Evolutionary conservation across 2,797 vertebrate genomes (phyloP).

Genomic region (Siniperca undulata): DNA sequence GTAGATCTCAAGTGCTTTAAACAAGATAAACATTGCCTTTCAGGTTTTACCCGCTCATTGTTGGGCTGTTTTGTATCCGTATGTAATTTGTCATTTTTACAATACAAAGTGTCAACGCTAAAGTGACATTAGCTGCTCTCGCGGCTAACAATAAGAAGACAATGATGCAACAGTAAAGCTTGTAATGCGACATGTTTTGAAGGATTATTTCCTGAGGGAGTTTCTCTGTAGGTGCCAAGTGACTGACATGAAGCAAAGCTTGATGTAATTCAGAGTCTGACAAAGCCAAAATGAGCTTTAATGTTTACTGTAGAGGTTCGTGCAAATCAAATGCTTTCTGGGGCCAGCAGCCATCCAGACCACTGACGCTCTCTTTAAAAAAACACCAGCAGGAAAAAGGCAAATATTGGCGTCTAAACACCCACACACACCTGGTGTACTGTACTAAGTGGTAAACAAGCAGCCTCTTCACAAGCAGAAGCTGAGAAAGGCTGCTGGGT

Average conservation of each 20-base stretch:
- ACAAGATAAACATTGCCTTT: conserved; percentile 4
- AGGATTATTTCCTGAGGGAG: conserved; percentile 5
- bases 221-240: conserved; percentile 7
- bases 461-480: conserved; percentile 28
- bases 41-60: not conserved
- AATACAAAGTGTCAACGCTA: conserved; percentile 4
- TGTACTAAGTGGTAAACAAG: conserved; percentile 52
- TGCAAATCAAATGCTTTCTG: not conserved
- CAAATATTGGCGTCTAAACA: conserved; percentile 43
- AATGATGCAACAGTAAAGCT: conserved; percentile 11
- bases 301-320: not conserved
- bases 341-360: conserved; percentile 12
- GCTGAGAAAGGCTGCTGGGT: conserved; percentile 17
- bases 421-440: conserved; percentile 55
- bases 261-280: too few relatives aligned
- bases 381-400: conserved; percentile 27
- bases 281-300: not conserved
- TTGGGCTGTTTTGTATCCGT: not conserved
- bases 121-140: conserved; percentile 14
- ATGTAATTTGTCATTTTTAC: conserved; percentile 32
- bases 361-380: conserved; percentile 10
- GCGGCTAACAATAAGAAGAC: not conserved
- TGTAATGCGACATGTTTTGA: conserved; percentile 4
- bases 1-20: conserved; percentile 3
- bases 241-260: conserved; percentile 5